These are phyloP conservation scores for Cyanoramphus novaezelandiae DNA, from an alignment of 2,113 vertebrate genomes.

Conservation along the genomic window DNA sequence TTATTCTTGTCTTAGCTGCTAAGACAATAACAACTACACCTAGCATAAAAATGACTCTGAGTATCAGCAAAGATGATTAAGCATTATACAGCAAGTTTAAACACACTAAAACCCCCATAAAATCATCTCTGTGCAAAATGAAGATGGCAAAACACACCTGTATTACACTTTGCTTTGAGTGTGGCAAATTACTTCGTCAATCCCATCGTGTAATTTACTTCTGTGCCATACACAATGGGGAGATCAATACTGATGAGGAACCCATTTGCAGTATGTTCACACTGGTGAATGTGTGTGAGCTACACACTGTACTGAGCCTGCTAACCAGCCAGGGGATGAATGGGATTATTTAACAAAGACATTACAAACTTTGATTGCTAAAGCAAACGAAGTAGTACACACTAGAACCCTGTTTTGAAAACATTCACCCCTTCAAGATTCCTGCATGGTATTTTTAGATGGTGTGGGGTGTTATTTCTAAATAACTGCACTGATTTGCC, in stretches of 20 bases:
- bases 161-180: slow-evolving; percentile 16
- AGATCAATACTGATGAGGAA: slow-evolving; percentile 65
- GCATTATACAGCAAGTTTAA: slow-evolving; percentile 42
- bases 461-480: not conserved
- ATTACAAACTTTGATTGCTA: slow-evolving; percentile 3
- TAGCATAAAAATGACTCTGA: slow-evolving; percentile 59
- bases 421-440: not conserved
- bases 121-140: slow-evolving; percentile 26
- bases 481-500: not conserved
- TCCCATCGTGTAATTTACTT: slow-evolving; percentile 50
- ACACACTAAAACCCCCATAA: slow-evolving; percentile 31
- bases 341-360: not conserved
- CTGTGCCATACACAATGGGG: slow-evolving; percentile 26
- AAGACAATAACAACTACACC: slow-evolving; percentile 64
- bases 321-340: not conserved
- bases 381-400: not conserved
- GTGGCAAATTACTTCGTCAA: slow-evolving; percentile 58
- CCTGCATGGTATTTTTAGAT: not conserved
- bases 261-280: slow-evolving; percentile 40
- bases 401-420: not conserved
- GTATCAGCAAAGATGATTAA: slow-evolving; percentile 71
- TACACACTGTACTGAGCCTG: not conserved
- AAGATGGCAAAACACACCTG: slow-evolving; percentile 52
- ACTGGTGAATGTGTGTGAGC: not conserved
- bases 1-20: slow-evolving; percentile 62